phyloP scores from a whole-genome alignment of 2,888 invertebrate species.

The Vanessa cardui region DNA sequence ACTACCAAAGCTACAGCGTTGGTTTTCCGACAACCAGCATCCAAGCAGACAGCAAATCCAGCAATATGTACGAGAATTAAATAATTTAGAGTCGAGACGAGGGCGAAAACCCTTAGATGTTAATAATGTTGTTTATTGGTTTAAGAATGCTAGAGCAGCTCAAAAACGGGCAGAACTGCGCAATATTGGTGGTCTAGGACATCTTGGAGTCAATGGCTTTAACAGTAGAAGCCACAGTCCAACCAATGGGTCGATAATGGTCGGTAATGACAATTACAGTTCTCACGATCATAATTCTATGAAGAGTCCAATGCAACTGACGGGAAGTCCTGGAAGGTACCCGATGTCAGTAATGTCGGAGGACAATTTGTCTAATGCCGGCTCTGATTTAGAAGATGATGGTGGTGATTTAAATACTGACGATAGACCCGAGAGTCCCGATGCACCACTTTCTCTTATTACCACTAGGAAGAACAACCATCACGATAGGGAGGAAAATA shows the following conservation, averaged over 20 bases:
- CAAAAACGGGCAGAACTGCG: conserved; percentile 95
- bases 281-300: conserved; percentile 82
- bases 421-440: conserved; percentile 85
- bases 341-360: conserved; percentile 86
- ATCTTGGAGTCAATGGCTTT: conserved; percentile 85
- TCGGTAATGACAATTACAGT: conserved; percentile 82
- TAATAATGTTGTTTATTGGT: conserved; percentile 98
- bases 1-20: conserved; percentile 96
- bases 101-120: conserved; percentile 97
- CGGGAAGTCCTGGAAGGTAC: conserved; percentile 80
- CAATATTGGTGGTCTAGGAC: conserved; percentile 83
- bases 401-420: conserved; percentile 79
- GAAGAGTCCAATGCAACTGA: conserved; percentile 85
- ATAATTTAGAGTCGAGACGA: conserved; percentile 94
- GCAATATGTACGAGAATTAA: conserved; percentile 96
- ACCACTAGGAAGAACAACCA: conserved; percentile 82
- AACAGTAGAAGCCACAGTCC: conserved; percentile 85
- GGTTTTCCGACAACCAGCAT: conserved; percentile 99
- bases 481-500: conserved; percentile 71
- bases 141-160: conserved; percentile 98
- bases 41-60: conserved; percentile 98
- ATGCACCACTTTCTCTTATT: conserved; percentile 87
- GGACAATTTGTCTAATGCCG: conserved; percentile 85
- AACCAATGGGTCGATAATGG: conserved; percentile 84
- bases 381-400: conserved; percentile 88